Conservation (phyloP, 2,113 vertebrate species). For the Apus apus region DNA sequence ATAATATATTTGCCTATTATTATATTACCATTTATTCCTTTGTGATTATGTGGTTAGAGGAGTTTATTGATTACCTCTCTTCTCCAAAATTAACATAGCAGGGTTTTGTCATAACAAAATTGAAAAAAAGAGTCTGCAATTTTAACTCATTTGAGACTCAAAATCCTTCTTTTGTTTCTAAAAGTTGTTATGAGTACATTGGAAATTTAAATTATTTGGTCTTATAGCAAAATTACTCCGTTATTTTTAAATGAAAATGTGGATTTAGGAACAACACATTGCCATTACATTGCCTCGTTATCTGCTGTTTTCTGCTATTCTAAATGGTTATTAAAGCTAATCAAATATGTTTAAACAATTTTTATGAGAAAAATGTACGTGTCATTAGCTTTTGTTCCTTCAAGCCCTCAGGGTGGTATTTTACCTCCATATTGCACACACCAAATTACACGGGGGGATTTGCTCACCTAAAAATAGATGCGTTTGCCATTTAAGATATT, state of each 20-base stretch:
- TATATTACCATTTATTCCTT: not conserved
- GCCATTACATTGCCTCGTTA: not conserved
- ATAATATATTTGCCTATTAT: not conserved
- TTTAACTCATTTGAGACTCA: not conserved
- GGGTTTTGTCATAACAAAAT: not conserved
- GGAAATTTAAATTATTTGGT: not conserved
- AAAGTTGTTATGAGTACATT: not conserved
- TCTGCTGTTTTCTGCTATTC: not conserved
- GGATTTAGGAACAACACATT: not conserved
- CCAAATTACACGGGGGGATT: not conserved
- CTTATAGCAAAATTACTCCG: not conserved
- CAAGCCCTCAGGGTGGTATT: not conserved
- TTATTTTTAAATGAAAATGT: not conserved
- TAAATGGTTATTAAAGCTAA: not conserved
- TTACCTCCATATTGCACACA: not conserved
- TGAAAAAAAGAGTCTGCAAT: not conserved
- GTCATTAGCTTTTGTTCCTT: not conserved
- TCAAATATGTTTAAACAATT: not conserved
- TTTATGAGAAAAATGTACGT: not conserved
- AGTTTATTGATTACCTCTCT: not conserved
- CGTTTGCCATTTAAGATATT: not conserved
- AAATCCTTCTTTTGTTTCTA: not conserved
- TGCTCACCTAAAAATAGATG: not conserved
- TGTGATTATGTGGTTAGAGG: not conserved
- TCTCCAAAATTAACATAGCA: not conserved